Conservation (phyloP, 37 sponge, comb jelly and placozoan species). For the Hexactinellida sp. region DNA sequence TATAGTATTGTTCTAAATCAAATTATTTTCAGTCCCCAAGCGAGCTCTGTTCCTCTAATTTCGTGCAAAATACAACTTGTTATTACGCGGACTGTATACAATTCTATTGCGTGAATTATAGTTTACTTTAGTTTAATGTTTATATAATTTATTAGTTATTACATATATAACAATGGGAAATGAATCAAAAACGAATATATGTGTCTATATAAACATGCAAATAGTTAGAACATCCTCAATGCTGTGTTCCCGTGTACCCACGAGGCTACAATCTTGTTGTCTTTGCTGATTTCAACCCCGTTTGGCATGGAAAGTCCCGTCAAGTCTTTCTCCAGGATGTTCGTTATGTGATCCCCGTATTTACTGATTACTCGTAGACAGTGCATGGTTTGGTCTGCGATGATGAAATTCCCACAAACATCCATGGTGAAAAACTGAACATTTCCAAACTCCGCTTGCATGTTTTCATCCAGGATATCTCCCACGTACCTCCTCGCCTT, state of each 20-base stretch:
- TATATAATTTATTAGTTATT: background rate
- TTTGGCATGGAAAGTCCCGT: background rate
- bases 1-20: too few species aligned
- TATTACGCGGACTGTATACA: too few species aligned
- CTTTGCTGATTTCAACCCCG: background rate
- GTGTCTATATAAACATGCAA: background rate
- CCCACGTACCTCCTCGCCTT: background rate
- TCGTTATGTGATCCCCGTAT: background rate
- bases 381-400: background rate
- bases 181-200: background rate
- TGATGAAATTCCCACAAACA: background rate
- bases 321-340: background rate
- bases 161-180: background rate
- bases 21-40: too few species aligned
- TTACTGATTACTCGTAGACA: background rate
- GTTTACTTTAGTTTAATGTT: too few species aligned
- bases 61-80: too few species aligned
- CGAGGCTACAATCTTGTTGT: background rate
- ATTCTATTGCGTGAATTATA: too few species aligned
- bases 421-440: background rate
- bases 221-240: background rate
- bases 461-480: background rate
- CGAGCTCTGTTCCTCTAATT: too few species aligned
- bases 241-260: background rate
- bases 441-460: background rate